Base-by-base conservation (phyloP, 2,888 invertebrate species). In the Lapara coniferarum region DNA sequence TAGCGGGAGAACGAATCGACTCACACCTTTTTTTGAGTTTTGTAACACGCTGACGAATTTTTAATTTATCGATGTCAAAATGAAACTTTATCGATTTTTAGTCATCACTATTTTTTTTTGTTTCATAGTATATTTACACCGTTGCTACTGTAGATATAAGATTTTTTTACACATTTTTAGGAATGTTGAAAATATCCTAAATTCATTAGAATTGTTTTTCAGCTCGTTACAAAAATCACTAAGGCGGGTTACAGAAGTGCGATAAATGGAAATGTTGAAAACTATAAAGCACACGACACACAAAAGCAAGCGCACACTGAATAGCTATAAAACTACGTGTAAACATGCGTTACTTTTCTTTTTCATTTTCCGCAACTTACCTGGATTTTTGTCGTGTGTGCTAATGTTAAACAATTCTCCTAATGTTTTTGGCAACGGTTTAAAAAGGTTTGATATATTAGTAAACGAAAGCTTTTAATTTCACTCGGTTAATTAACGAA, bases 31-130 rank as follows among this genome's bases (percentile, higher is more conserved):
- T 82, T 63, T 63, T 7, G 63, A 63, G 46, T 63, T 63, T 63
- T 49, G 85, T 81, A 84, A 85, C 83, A 84, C 83, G 84, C 82
- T 77, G 75, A 70, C 10, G 10, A n/a, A 14, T 8, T 37, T 7
- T 37, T 8, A 37, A 37, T 46, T 14, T 25, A 55, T 67, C 67
- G 46, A 67, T 44, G 13, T 37, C 7, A 16, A 16, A 16, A 0
- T 67, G 5, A n/a, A 13, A 37, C 10, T 16, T 37, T 46, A 44
- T 46, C 16, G 51, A 59, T 10, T 59, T 8, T 63, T 49, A 13
- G 19, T 49, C 63, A 49, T n/a, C 63, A 7, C 12, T 46, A 7
- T 46, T 49, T 59, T 56, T 59, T 44, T 8, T 44, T 55, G 0
- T 19, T 10, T 55, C 10, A 16, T 16, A 25, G 53, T 53, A 8